phyloP scores from a whole-genome alignment of 1,140 invertebrate genomes.

The Sycobia sp. region DNA sequence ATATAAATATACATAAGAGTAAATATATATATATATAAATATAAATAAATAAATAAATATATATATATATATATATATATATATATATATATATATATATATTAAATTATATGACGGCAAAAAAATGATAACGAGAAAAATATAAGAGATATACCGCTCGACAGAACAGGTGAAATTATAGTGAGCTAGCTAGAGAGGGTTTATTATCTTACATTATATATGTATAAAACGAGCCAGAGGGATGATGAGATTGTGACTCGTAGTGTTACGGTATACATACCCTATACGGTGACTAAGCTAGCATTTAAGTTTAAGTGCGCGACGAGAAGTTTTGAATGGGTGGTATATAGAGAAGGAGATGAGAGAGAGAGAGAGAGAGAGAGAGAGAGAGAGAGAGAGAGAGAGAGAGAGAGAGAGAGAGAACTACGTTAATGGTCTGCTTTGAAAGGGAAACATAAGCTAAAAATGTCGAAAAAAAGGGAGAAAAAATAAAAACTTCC shows the following conservation, averaged over 20 bases:
- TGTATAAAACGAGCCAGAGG: conserved; percentile 43
- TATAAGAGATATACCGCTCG: conserved; percentile 28
- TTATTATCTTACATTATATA: conserved; percentile 45
- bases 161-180: conserved; percentile 44
- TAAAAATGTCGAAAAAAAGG: conserved; percentile 33
- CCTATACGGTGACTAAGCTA: conserved; percentile 44
- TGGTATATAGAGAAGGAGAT: background rate
- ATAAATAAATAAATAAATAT: conserved; percentile 2
- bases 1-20: conserved; percentile 46
- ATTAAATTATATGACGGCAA: conserved; percentile 39
- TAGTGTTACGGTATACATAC: conserved; percentile 39
- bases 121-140: conserved; percentile 44
- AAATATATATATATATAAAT: conserved; percentile 20
- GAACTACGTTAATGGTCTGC: conserved; percentile 7
- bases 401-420: no score
- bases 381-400: background rate
- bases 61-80: conserved; percentile 20
- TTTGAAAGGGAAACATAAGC: conserved; percentile 1
- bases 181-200: conserved; percentile 52
- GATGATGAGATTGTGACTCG: conserved; percentile 39
- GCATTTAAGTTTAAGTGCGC: conserved; percentile 38
- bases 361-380: background rate
- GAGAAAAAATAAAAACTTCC: conserved; percentile 40
- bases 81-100: conserved; percentile 45
- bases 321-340: background rate